Evolutionary conservation across 2,888 invertebrate species (phyloP).

Genomic region (Drosophila peninsularis): DNA sequence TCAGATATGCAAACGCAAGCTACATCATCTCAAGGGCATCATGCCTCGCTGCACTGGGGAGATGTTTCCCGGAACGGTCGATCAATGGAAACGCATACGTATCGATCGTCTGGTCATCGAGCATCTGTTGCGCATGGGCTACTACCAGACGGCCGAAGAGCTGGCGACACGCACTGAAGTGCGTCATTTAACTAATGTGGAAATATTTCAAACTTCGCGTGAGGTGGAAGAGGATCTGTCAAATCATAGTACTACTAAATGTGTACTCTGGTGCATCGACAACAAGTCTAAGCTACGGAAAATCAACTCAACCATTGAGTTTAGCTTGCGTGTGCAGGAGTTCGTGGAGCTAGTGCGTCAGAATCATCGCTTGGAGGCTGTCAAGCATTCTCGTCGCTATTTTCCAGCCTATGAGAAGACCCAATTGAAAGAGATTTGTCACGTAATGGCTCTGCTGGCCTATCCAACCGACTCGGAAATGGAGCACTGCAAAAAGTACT

Average conservation of each 20-base stretch:
- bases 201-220: conserved; percentile 92
- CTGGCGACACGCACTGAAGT: conserved; percentile 92
- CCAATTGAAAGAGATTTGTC: conserved; percentile 94
- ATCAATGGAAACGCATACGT: conserved; percentile 83
- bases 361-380: conserved; percentile 95
- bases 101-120: conserved; percentile 98
- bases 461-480: conserved; percentile 92
- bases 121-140: conserved; percentile 96
- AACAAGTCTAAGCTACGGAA: conserved; percentile 97
- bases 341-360: conserved; percentile 97
- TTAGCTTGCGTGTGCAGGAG: conserved; percentile 93
- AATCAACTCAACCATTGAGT: conserved; percentile 97
- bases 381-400: conserved; percentile 96
- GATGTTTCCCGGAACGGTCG: conserved; percentile 82
- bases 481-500: conserved; percentile 89
- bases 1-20: conserved; percentile 94
- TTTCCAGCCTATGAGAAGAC: conserved; percentile 95
- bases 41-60: conserved; percentile 80
- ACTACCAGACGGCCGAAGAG: conserved; percentile 96
- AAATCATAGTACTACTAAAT: conserved; percentile 93
- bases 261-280: conserved; percentile 97
- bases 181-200: conserved; percentile 95
- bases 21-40: conserved; percentile 92
- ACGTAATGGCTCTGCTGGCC: conserved; percentile 97
- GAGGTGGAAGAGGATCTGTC: conserved; percentile 94